These are phyloP conservation scores for Lagocephalus sceleratus DNA, from an alignment of 2,797 vertebrate genomes.

Conservation along the genomic window DNA sequence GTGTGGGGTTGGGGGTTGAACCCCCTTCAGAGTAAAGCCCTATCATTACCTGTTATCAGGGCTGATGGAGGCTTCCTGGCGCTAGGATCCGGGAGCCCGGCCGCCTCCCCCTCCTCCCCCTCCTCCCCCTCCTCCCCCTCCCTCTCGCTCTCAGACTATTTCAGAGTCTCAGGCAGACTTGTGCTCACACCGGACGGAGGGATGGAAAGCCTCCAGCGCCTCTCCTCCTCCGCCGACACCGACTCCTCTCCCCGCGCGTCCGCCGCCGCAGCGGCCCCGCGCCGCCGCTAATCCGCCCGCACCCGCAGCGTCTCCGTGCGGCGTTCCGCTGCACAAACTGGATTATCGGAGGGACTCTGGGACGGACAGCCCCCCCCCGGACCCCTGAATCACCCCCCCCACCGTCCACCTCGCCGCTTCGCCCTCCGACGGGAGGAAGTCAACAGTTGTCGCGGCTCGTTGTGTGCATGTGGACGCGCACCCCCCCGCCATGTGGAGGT, in stretches of 20 bases:
- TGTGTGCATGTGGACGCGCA: slow-evolving; percentile 80
- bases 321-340: slow-evolving; percentile 37
- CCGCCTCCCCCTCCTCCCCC: neutral
- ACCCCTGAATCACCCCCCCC: slow-evolving; percentile 38
- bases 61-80: too few species aligned
- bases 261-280: slow-evolving; percentile 31
- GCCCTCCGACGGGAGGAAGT: slow-evolving; percentile 61
- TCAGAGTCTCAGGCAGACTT: slow-evolving; percentile 90
- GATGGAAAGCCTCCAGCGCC: slow-evolving; percentile 82
- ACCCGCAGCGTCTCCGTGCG: slow-evolving; percentile 1
- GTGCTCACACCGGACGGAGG: slow-evolving; percentile 84
- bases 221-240: slow-evolving; percentile 49
- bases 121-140: slow-evolving; percentile 10
- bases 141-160: slow-evolving; percentile 72
- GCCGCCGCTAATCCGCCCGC: slow-evolving; percentile 30
- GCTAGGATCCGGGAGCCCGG: slow-evolving; percentile 81
- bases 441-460: slow-evolving; percentile 80
- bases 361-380: slow-evolving; percentile 46
- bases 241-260: slow-evolving; percentile 60
- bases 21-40: slow-evolving; percentile 9
- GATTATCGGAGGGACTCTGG: slow-evolving; percentile 49
- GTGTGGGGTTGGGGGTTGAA: too few species aligned
- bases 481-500: slow-evolving; percentile 90
- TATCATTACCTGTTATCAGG: slow-evolving; percentile 34
- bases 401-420: slow-evolving; percentile 26